Base-by-base conservation (phyloP, 2,113 vertebrate species). In the Columbina picui region DNA sequence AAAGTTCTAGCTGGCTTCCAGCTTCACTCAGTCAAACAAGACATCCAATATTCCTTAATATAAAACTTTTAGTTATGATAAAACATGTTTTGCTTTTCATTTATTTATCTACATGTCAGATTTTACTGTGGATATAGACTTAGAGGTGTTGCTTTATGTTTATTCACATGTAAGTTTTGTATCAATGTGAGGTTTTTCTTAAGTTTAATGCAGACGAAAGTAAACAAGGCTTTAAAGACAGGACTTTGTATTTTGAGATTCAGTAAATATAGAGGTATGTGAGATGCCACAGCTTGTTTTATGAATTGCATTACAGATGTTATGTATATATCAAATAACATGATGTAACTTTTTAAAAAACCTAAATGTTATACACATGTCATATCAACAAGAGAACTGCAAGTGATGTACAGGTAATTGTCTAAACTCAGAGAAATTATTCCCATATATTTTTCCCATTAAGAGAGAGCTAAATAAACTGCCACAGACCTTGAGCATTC, bases 1-100 rank as follows among this genome's bases (percentile, higher is more conserved):
- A 95, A 98, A 97, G 79, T 90, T 70, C 59, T 96, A 67, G 43
- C 67, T 95, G 95, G 59, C 59, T 96, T 97, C 56, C 78, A 94
- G 60, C 53, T 71, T 95, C 93, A 71, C n/a, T 95, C 38, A 67
- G 41, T 63, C 68, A 84, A 93, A 81, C 22, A 95, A 92, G n/a
- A 91, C 76, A 92, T 71, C 16, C 69, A 90, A 39, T 85, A 76
- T 78, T 94, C 69, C 52, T 87, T 81, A 53, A 94, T 67, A 82
- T 83, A 68, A 86, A 89, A 53, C 67, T 91, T 88, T 57, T n/a
- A 56, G 45, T 84, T 75, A 81, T 0, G 0, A 56, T 73, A 84
- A 89, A 77, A 76, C 63, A 23, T 15, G 12, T 25, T 83, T 89
- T 55, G 12, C 4, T 77, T 87, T 86, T 87, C 39, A 34, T 57